These are phyloP conservation scores for Scaptodrosophila latifasciaeformis DNA, from an alignment of 2,888 invertebrate species.

Conservation along the genomic window DNA sequence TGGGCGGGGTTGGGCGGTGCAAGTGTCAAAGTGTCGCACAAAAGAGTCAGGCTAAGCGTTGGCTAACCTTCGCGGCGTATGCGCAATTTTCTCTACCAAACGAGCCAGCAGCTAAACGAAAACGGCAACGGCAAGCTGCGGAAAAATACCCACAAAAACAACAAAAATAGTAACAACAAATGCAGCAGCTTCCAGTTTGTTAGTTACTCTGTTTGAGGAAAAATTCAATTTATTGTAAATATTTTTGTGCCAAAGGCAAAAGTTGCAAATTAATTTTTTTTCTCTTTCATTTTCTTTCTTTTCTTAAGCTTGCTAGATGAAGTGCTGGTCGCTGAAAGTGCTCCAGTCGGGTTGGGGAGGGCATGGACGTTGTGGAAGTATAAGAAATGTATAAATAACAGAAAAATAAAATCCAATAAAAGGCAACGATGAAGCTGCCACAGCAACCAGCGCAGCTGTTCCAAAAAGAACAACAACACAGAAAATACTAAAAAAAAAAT, in stretches of 20 bases:
- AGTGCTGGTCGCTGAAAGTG: not conserved
- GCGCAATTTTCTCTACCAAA: constrained; percentile 27
- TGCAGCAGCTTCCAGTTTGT: constrained; percentile 11
- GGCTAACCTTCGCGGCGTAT: constrained; percentile 22
- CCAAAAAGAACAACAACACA: constrained; percentile 1
- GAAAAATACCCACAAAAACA: no score
- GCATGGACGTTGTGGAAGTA: constrained; percentile 5
- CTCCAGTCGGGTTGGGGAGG: not conserved
- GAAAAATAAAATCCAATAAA: constrained; percentile 44
- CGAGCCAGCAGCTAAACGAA: not conserved
- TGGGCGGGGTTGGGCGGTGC: no score
- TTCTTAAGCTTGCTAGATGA: constrained; percentile 4
- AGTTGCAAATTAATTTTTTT: constrained; percentile 49
- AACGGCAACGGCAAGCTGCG: not conserved
- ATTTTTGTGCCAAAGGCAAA: constrained; percentile 51
- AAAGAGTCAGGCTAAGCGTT: not conserved
- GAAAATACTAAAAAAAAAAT: constrained; percentile 15
- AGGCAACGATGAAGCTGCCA: constrained; percentile 7
- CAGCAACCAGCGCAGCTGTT: constrained; percentile 9
- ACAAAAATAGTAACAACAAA: no score
- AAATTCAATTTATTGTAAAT: constrained; percentile 53
- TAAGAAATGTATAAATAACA: constrained; percentile 35
- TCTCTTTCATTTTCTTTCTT: constrained; percentile 18
- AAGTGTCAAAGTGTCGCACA: constrained; percentile 17
- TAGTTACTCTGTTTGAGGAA: constrained; percentile 18